These are phyloP conservation scores for Pygocentrus nattereri DNA, from an alignment of 2,797 vertebrate genomes.

Conservation along the genomic window DNA sequence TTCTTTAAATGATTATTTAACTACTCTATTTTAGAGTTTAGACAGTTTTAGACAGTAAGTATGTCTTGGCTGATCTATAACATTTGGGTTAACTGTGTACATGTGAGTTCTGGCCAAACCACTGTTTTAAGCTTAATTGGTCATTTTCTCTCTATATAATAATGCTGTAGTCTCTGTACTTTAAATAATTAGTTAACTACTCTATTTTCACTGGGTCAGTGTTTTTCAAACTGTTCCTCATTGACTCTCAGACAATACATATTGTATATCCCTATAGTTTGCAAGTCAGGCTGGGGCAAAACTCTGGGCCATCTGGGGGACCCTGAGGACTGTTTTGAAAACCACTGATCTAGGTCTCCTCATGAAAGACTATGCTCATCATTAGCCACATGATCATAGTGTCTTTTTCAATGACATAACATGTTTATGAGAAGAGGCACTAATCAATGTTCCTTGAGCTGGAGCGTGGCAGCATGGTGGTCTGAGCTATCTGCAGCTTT, in stretches of 20 bases:
- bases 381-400: slow-evolving; percentile 24
- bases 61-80: background rate
- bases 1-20: no score
- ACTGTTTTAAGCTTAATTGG: background rate
- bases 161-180: background rate
- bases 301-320: no score
- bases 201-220: no score
- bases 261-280: no score
- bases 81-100: background rate
- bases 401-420: background rate
- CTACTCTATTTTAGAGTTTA: no score
- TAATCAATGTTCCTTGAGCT: slow-evolving; percentile 33
- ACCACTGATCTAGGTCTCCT: no score
- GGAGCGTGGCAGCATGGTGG: background rate
- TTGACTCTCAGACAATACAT: no score
- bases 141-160: background rate
- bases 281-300: no score
- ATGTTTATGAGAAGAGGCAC: slow-evolving; percentile 11
- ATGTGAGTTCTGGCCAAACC: background rate
- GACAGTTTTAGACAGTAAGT: no score
- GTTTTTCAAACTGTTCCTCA: no score
- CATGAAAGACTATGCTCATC: slow-evolving; percentile 1
- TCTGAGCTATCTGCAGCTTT: slow-evolving; percentile 21
- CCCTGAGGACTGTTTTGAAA: no score
- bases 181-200: background rate